Evolutionary conservation across 2,113 vertebrate species (phyloP), one percentile per base, ranked within the genome.

Genomic region (Mus spicilegus): DNA sequence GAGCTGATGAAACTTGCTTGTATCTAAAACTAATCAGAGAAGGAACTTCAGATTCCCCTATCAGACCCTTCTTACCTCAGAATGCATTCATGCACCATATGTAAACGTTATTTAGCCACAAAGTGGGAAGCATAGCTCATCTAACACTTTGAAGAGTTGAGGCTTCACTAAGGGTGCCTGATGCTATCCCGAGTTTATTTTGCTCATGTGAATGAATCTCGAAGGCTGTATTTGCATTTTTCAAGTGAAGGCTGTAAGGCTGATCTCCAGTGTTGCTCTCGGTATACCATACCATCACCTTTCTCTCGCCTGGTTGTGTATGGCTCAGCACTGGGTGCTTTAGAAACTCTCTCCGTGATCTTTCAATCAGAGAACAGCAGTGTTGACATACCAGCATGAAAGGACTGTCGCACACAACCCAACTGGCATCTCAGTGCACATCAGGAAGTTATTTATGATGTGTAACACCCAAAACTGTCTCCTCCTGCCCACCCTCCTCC

Each of bases 321-420:
- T 46, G 72, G 93, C 89, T 80, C 30, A n/a, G 63, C 54, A 22
- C 56, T 65, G 70, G 70, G 81, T 92, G 88, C 67, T 77, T 28
- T 67, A 80, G 86, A 96, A 96, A 93, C 72, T 87, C 10, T 90
- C 58, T 39, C 81, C 49, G 51, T 46, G 58, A 91, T 7, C 73
- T 94, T 88, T 63, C 39, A n/a, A 30, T 72, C 78, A 26, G 76
- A 49, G 19, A 89, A 67, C 70, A 87, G n/a, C 80, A 11, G 28
- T 54, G 65, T 61, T 42, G 24, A 94, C 46, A 61, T 61, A 46
- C 14, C 13, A 46, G 95, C 87, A 77, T 72, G 61, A 86, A 90
- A 82, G 54, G 65, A 46, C 56, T 39, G 67, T 89, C 81, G 54
- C 86, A 81, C 54, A 91, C 84, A 90, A 69, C 42, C 56, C 76